phyloP scores from a whole-genome alignment of 2,113 vertebrate genomes.

The Siniperca chuatsi region DNA sequence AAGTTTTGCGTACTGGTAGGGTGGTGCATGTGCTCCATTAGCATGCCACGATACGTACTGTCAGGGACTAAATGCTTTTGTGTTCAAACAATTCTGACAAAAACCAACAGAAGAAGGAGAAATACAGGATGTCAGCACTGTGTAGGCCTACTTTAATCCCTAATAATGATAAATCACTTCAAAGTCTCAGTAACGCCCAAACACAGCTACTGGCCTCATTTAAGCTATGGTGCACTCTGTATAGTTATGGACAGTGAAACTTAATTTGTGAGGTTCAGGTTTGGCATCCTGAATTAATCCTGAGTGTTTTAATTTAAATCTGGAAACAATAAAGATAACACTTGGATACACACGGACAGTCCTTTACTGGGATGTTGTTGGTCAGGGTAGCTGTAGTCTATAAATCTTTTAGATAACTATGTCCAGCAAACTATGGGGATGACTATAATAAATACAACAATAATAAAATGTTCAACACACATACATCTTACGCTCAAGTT shows the following conservation, averaged over 20 bases:
- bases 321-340: conserved; percentile 34
- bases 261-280: conserved; percentile 44
- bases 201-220: conserved; percentile 25
- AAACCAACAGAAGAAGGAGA: conserved; percentile 16
- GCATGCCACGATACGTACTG: background rate
- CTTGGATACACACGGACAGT: conserved; percentile 8
- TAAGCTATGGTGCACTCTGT: conserved; percentile 38
- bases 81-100: conserved; percentile 10
- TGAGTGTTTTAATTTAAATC: conserved; percentile 45
- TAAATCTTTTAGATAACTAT: conserved; percentile 12
- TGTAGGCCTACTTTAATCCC: conserved; percentile 28
- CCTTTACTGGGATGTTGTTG: conserved; percentile 20
- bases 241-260: conserved; percentile 56
- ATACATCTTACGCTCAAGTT: background rate
- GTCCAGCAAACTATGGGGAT: background rate
- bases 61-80: conserved; percentile 7
- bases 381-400: conserved; percentile 6
- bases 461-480: conserved; percentile 6
- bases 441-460: conserved; percentile 1
- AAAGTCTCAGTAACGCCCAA: conserved; percentile 16
- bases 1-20: background rate
- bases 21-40: background rate
- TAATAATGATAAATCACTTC: conserved; percentile 54
- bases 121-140: conserved; percentile 34
- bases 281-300: conserved; percentile 49